Evolutionary conservation across 2,113 vertebrate genomes (phyloP).

Genomic region (Loxodonta africana): DNA sequence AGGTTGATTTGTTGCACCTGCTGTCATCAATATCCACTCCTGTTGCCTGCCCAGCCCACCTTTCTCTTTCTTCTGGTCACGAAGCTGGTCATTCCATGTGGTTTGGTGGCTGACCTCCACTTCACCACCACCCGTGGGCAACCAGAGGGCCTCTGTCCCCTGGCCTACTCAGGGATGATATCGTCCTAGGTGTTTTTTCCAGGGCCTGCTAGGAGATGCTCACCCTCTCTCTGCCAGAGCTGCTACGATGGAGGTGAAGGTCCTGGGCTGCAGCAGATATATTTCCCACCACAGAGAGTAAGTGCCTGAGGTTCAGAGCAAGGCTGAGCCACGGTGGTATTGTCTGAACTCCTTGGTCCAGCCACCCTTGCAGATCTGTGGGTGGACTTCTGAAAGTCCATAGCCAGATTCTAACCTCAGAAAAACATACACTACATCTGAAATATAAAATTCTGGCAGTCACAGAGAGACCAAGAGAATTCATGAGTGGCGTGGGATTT

Average conservation of each 20-base stretch:
- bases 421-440: neutral
- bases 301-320: neutral
- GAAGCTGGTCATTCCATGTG: neutral
- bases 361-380: neutral
- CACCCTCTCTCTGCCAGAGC: neutral
- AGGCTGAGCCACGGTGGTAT: fast-evolving
- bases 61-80: neutral
- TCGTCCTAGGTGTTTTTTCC: too few species aligned
- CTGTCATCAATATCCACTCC: neutral
- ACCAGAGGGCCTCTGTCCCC: neutral
- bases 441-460: neutral
- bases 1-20: neutral
- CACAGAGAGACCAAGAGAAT: neutral
- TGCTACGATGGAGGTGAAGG: too few species aligned
- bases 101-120: neutral
- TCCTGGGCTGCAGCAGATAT: neutral
- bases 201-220: fast-evolving
- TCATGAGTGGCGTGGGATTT: fast-evolving
- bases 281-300: neutral
- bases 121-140: neutral
- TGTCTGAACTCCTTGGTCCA: neutral
- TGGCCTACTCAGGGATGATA: neutral
- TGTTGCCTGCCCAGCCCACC: neutral
- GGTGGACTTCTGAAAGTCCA: neutral
- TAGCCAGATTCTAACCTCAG: neutral